Percentiles rank a stretch among this genome's conserved stretches.
Evolutionary conservation across 1,140 invertebrate species (phyloP).

Genomic region (Calephelis nemesis): DNA sequence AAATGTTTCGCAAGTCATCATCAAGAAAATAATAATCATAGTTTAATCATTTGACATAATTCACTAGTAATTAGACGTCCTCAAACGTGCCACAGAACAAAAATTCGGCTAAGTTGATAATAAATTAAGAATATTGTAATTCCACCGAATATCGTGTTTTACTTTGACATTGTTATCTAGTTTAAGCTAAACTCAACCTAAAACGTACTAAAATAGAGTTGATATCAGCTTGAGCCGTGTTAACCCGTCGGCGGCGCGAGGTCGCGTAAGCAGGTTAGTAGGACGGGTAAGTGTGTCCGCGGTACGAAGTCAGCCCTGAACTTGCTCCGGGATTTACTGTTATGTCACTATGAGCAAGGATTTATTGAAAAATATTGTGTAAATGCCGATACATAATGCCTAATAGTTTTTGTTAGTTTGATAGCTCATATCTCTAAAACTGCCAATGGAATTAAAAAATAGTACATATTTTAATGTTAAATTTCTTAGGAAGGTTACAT

Average conservation of each 20-base stretch:
- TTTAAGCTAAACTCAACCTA: neutral
- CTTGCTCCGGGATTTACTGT: conserved; percentile 15
- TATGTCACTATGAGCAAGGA: conserved; percentile 15
- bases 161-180: neutral
- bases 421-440: no score
- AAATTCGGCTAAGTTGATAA: no score
- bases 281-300: conserved; percentile 12
- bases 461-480: no score
- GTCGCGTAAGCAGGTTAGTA: conserved; percentile 17
- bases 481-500: no score
- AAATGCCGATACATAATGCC: no score
- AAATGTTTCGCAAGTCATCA: no score
- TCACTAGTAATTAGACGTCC: no score
- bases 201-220: neutral
- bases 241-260: neutral
- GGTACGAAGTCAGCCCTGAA: conserved; percentile 14
- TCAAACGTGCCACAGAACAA: no score
- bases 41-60: no score
- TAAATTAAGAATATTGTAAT: neutral
- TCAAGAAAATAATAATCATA: no score
- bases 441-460: no score
- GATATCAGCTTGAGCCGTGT: neutral
- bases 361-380: conserved; percentile 14
- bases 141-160: conserved; percentile 3
- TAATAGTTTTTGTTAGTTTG: no score